Evolutionary conservation across 2,888 invertebrate genomes (phyloP), one percentile per base, ranked within the genome.

Genomic region (Leucoma salicis): DNA sequence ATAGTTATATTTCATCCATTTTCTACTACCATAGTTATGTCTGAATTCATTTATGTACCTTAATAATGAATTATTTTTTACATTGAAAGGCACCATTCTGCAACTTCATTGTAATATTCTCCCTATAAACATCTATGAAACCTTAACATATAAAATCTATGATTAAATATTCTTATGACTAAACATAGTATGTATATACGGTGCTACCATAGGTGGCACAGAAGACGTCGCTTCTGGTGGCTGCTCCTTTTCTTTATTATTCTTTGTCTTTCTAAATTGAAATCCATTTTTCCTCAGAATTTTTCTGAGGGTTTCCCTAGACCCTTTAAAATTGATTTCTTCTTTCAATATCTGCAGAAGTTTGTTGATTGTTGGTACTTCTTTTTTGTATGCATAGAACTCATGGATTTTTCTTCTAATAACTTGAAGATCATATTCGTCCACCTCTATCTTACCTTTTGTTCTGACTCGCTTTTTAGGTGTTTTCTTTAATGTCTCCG

Each of bases 351-450:
- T 87, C 59, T 88, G 84, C 10, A 88, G 62, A 0, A 88, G 65
- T 50, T 88, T 88, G 42, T 88, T 87, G 12, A 87, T 87, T 1
- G 88, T 88, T 0, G 88, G 88, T 2, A 88, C 88, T 65, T 88
- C 88, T 63, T 88, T 88, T 48, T 88, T 88, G 46, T 79, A 88
- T 7, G 88, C 75, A 47, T 88, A 88, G 57, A 88, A 88, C 52
- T 88, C 88, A n/a, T 88, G 87, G 18, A 88, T 86, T 54, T 87
- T 87, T 35, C 86, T 66, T 27, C 85, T 61, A 12, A 88, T 88
- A 0, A 88, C 85, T 71, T 85, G 84, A 16, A 88, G 63, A 46
- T 88, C 87, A 53, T 81, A 87, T 50, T 88, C 87, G 29, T 83
- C 87, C 0, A 88, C 84, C 63, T 88, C 88, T 42, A 88, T 88